A percentile compares a stretch with the other conserved stretches of the same genome.
Conservation (phyloP, 2,888 invertebrate species). For the Tetranychus truncatus region DNA sequence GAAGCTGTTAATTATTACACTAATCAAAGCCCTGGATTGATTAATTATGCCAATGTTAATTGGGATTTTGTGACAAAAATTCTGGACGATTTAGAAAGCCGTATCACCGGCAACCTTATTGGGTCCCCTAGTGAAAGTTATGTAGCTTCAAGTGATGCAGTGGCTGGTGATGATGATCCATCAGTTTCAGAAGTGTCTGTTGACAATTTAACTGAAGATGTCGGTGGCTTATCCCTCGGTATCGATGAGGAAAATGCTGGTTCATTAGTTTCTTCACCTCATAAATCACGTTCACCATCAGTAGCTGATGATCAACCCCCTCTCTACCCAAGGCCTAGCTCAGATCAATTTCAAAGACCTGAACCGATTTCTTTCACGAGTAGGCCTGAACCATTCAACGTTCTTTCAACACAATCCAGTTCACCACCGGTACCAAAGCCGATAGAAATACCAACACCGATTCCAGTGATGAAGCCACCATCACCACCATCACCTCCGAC, state of each 20-base stretch:
- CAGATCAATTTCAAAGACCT: not conserved
- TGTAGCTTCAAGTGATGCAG: not conserved
- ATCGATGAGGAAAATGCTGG: not conserved
- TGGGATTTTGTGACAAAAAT: conserved; percentile 7
- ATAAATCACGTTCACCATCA: not conserved
- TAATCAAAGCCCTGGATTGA: not conserved
- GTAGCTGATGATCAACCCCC: not conserved
- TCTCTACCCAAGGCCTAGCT: not conserved
- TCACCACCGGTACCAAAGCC: not conserved
- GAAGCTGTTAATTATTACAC: conserved; percentile 4
- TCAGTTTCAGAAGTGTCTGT: not conserved
- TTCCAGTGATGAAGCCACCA: not conserved
- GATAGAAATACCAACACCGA: not conserved
- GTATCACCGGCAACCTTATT: not conserved
- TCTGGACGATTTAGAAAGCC: conserved; percentile 7
- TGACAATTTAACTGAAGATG: not conserved
- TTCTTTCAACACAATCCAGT: not conserved
- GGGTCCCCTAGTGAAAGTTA: not conserved
- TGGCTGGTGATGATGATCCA: not conserved
- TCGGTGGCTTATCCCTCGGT: not conserved
- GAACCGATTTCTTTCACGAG: not conserved
- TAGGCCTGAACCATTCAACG: not conserved
- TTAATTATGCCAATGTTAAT: conserved; percentile 7
- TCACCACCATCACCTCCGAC: not conserved
- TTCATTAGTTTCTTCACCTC: not conserved